Conservation (phyloP, 2,888 invertebrate genomes). For the Acanthococcus lagerstroemiae region DNA sequence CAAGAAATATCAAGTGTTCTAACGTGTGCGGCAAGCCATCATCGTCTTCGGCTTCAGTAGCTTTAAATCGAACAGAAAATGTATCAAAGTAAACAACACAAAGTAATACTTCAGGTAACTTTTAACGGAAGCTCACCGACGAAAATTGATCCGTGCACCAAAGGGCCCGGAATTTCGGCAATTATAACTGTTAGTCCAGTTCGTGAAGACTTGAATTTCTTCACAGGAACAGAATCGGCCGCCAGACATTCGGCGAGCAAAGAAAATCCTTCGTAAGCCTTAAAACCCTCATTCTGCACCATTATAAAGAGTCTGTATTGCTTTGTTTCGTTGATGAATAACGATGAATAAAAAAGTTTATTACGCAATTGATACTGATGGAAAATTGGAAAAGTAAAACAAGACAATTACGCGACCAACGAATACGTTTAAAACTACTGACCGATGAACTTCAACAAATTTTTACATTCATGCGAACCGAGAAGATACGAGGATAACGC, state of each 20-base stretch:
- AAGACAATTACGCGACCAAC: too few relatives aligned
- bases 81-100: background rate
- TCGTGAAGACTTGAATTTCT: slow-evolving; percentile 64
- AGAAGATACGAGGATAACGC: too few relatives aligned
- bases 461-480: too few relatives aligned
- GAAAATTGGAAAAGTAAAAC: too few relatives aligned
- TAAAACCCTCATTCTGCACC: too few relatives aligned
- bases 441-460: too few relatives aligned
- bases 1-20: slow-evolving; percentile 84
- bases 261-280: too few relatives aligned
- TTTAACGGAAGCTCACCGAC: slow-evolving; percentile 53
- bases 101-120: background rate
- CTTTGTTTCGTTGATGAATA: too few relatives aligned
- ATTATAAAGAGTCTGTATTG: too few relatives aligned
- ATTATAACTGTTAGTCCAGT: slow-evolving; percentile 74
- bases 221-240: slow-evolving; percentile 52
- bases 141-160: slow-evolving; percentile 78
- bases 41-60: slow-evolving; percentile 82
- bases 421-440: too few relatives aligned
- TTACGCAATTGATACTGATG: too few relatives aligned
- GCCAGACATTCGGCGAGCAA: slow-evolving; percentile 7
- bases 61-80: slow-evolving; percentile 44
- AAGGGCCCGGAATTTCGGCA: slow-evolving; percentile 79
- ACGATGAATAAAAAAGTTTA: too few relatives aligned
- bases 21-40: slow-evolving; percentile 88